Evolutionary conservation across 2,888 invertebrate genomes (phyloP), one percentile per base, ranked within the genome.

Genomic region (Drosophila affinis): DNA sequence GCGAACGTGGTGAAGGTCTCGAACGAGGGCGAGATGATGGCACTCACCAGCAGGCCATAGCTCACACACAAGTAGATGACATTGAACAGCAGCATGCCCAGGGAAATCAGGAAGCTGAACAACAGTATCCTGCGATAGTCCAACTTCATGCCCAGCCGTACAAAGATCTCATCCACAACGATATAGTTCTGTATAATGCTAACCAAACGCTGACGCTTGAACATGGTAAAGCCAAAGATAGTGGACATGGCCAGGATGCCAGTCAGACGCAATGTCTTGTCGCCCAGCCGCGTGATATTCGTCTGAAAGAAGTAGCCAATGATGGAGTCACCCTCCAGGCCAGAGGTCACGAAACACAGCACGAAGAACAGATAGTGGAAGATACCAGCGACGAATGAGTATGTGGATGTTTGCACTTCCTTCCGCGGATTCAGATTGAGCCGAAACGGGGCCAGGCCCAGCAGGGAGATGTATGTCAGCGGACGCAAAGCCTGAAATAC

Each of bases 221-320:
- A 87, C 63, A 90, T 89, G 6, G 89, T 85, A 34, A 90, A 91
- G 2, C 91, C 89, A 24, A 91, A 91, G 24, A 91, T 91, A 2
- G 90, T 89, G n/a, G 89, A 67, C 87, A 91, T 90, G 27, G 91
- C 90, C 46, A 90, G 85, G 39, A 91, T 88, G 10, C 91, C 91
- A 5, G 90, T 91, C 12, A 91, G 39, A 5, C 90, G 78, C 3
- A 92, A 79, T 0, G 91, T 88, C 17, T 81, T 79, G 67, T 91
- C 92, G 55, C 92, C 91, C 69, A 91, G 39, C 6, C 90, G 87
- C 3, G 92, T 91, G 1, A 91, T 90, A 53, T 90, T 91, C 3
- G 91, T 91, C 64, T 91, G 90, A 55, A 91, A 92, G 70, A 91
- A 91, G 68, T 91, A 92, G 21, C 91, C 91, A 49, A 91, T 91